A percentile compares a stretch with the other conserved stretches of the same genome.
Conservation (phyloP, 2,113 vertebrate genomes). For the Dicaeum eximium region DNA sequence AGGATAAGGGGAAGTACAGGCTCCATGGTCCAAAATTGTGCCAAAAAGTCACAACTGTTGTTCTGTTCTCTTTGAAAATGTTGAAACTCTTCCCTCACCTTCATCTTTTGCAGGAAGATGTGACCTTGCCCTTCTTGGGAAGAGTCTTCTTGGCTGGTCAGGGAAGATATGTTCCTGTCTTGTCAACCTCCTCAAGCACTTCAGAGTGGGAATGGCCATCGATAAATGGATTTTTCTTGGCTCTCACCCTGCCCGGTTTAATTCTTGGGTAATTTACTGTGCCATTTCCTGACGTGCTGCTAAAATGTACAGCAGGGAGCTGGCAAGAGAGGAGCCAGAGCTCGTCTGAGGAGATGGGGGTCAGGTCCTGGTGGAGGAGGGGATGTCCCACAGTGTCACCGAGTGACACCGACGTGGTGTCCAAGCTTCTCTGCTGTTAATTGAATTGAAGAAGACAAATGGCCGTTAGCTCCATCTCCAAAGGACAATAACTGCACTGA, state of each 20-base stretch:
- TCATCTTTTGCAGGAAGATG: background rate
- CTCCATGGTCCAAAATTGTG: accelerated
- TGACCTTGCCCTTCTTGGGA: background rate
- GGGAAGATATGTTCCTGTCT: background rate
- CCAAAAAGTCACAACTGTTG: background rate
- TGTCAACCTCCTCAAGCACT: background rate
- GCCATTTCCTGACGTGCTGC: background rate
- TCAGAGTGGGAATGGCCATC: background rate
- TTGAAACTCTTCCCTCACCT: background rate
- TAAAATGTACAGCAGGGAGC: background rate
- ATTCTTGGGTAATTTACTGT: constrained; percentile 30
- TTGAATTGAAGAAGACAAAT: constrained; percentile 70
- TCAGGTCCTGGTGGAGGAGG: constrained; percentile 28
- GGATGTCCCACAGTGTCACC: background rate
- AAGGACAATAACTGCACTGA: constrained; percentile 64
- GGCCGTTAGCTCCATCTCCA: constrained; percentile 52
- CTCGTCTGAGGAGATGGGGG: background rate
- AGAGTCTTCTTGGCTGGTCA: background rate
- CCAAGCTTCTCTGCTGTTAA: constrained; percentile 61
- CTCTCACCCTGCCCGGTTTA: background rate
- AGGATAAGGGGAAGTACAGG: background rate
- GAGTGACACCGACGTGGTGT: background rate
- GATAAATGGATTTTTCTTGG: constrained; percentile 36
- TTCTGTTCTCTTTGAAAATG: background rate
- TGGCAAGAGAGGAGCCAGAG: background rate